Evolutionary conservation across 2,113 vertebrate genomes (phyloP).

Genomic region (Chlorodrepanis virens): DNA sequence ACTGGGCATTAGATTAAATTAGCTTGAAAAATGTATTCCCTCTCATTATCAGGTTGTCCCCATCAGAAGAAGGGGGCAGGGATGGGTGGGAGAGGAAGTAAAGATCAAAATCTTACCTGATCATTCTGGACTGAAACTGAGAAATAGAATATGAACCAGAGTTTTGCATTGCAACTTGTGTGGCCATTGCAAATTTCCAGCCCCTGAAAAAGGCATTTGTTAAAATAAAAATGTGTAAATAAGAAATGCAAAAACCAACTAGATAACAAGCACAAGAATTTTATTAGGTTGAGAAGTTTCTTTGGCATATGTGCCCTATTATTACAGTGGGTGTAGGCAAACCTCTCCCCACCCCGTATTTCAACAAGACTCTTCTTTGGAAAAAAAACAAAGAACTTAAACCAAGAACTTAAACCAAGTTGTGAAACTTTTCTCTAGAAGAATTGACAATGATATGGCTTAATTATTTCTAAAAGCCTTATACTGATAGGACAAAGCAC

Average conservation of each 20-base stretch:
- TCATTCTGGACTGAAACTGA: slow-evolving; percentile 98
- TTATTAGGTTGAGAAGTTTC: not conserved
- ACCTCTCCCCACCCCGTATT: too few relatives aligned
- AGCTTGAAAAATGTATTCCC: not conserved
- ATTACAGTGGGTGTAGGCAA: not conserved
- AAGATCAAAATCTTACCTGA: slow-evolving; percentile 79
- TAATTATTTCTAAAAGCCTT: not conserved
- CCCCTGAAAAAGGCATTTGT: slow-evolving; percentile 77
- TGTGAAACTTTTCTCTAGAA: not conserved
- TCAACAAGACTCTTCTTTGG: not conserved
- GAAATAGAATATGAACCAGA: slow-evolving; percentile 97
- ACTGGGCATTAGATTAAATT: not conserved
- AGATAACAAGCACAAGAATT: not conserved
- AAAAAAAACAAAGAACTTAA: not conserved
- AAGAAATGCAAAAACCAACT: not conserved
- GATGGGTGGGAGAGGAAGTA: not conserved
- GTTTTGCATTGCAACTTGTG: slow-evolving; percentile 97
- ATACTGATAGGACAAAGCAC: not conserved
- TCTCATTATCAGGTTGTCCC: not conserved
- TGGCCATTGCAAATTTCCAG: slow-evolving; percentile 98
- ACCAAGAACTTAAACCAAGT: not conserved
- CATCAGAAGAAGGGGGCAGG: not conserved
- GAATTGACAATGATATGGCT: not conserved
- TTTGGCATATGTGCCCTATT: not conserved
- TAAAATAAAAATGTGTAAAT: not conserved